These are phyloP conservation scores for Idaea dimidiata DNA, from an alignment of 2,888 invertebrate genomes.

Conservation along the genomic window DNA sequence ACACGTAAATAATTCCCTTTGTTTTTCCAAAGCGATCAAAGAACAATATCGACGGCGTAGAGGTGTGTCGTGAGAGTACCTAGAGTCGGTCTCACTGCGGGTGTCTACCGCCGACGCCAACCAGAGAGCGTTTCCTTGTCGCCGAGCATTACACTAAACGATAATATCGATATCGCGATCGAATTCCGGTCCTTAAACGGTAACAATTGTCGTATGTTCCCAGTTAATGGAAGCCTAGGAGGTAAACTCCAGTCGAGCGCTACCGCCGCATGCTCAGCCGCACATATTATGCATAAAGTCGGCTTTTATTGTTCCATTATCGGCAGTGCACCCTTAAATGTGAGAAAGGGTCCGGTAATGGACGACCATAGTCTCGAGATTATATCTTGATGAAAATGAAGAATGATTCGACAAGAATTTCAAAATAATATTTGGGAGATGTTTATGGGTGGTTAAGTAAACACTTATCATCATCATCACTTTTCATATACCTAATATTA, in stretches of 20 bases:
- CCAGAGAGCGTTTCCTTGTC: constrained; percentile 78
- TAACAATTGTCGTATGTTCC: constrained; percentile 69
- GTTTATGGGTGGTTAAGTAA: no score
- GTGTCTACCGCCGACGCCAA: constrained; percentile 49
- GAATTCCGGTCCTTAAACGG: constrained; percentile 69
- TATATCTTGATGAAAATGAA: constrained; percentile 15
- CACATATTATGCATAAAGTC: constrained; percentile 56
- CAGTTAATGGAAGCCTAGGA: constrained; percentile 58
- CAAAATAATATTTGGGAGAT: no score
- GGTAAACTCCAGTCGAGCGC: constrained; percentile 27
- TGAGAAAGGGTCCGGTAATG: constrained; percentile 14
- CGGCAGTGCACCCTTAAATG: constrained; percentile 26
- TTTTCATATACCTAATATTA: no score
- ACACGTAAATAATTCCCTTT: background rate
- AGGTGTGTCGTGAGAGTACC: background rate
- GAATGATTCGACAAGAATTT: constrained; percentile 7
- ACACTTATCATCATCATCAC: no score
- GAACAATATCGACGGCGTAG: background rate
- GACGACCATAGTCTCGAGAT: constrained; percentile 5
- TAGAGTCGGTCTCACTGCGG: constrained; percentile 36
- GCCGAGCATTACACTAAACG: constrained; percentile 75
- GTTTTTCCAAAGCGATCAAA: background rate
- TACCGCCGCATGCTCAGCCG: constrained; percentile 23
- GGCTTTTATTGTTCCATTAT: constrained; percentile 37
- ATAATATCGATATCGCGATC: constrained; percentile 70